Percentiles rank a stretch among this genome's conserved stretches.
Conservation (phyloP, 1,140 invertebrate genomes). For the Oryzaephilus surinamensis region DNA sequence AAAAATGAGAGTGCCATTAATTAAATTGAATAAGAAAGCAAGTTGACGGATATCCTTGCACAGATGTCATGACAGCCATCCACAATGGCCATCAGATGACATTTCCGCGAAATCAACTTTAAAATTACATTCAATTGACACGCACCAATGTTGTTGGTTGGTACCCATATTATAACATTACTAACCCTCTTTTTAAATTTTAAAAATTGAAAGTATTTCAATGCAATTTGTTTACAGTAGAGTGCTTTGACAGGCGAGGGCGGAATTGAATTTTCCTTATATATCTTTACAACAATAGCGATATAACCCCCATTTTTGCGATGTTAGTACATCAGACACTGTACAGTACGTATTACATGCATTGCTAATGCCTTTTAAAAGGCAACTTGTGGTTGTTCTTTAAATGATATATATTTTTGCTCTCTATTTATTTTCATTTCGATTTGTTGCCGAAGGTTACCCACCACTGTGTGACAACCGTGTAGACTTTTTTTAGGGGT, state of each 20-base stretch:
- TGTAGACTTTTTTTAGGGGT: slow-evolving; percentile 2
- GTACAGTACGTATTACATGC: no score
- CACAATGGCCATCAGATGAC: slow-evolving; percentile 24
- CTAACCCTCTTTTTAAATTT: no score
- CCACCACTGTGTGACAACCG: no score
- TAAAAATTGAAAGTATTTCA: slow-evolving; percentile 27
- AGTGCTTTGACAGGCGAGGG: slow-evolving; percentile 20
- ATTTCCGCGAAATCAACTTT: slow-evolving; percentile 23
- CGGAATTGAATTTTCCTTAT: slow-evolving; percentile 25
- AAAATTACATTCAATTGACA: slow-evolving; percentile 12
- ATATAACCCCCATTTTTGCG: slow-evolving; percentile 16
- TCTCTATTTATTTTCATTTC: neutral
- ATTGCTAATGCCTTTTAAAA: no score
- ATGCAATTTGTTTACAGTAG: slow-evolving; percentile 28
- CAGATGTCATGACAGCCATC: slow-evolving; percentile 20
- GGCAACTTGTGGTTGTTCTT: no score
- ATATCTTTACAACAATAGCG: slow-evolving; percentile 22
- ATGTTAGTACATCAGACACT: no score
- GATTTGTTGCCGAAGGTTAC: no score
- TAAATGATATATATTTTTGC: no score
- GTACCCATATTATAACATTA: no score
- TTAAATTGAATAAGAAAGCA: slow-evolving; percentile 25
- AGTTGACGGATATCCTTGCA: slow-evolving; percentile 24
- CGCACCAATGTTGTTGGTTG: no score
- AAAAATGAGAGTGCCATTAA: slow-evolving; percentile 30